Conservation (phyloP, 2,888 invertebrate genomes). For the Habroteleia sp. region DNA sequence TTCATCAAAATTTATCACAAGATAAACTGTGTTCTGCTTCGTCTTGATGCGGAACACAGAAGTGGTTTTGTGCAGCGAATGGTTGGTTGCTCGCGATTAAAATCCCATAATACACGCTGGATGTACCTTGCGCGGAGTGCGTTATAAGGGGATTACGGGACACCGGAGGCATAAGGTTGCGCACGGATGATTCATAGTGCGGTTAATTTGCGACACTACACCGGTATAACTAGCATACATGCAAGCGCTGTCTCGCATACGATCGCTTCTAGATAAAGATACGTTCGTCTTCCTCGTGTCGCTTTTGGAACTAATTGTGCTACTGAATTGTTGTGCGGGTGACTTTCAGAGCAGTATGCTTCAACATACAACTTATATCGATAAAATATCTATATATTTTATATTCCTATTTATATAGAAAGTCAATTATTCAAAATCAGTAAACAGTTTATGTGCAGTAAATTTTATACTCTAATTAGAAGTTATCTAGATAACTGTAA, state of each 20-base stretch:
- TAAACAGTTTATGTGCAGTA: too few species aligned
- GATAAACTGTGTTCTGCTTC: constrained; percentile 23
- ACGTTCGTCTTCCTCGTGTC: constrained; percentile 59
- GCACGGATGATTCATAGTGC: constrained; percentile 65
- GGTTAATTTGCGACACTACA: constrained; percentile 64
- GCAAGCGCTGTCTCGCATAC: constrained; percentile 28
- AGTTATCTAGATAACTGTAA: too few species aligned
- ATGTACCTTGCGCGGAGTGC: constrained; percentile 61
- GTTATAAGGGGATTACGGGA: constrained; percentile 64
- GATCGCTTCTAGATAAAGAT: constrained; percentile 60
- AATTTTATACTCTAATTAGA: too few species aligned
- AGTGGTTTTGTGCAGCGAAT: constrained; percentile 52
- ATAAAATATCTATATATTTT: too few species aligned
- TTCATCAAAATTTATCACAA: constrained; percentile 24
- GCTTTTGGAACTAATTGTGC: constrained; percentile 62
- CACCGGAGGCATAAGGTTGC: constrained; percentile 63
- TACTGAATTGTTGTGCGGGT: constrained; percentile 39
- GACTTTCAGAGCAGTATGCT: constrained; percentile 37
- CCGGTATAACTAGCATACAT: constrained; percentile 47
- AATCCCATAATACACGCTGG: constrained; percentile 69
- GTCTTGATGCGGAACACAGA: constrained; percentile 11
- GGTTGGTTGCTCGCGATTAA: constrained; percentile 67
- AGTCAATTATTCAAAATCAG: too few species aligned
- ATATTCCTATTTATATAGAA: too few species aligned
- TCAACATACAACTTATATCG: too few species aligned